Evolutionary conservation across 2,113 vertebrate genomes (phyloP).

Genomic region (Stigmatopora argus): DNA sequence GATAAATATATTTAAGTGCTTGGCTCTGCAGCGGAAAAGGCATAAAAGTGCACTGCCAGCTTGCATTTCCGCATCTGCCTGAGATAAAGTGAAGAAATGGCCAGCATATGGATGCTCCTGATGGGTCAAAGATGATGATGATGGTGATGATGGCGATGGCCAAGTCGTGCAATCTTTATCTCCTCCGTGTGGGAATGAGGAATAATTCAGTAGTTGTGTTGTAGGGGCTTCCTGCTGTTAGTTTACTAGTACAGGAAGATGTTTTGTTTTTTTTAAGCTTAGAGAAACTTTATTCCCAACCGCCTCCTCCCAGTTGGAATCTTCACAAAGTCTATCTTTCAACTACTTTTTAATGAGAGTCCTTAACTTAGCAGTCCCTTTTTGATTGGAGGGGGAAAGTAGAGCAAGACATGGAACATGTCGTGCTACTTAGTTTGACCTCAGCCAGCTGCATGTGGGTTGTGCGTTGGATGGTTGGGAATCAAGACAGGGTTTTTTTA

Average conservation of each 20-base stretch:
- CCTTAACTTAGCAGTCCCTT: background rate
- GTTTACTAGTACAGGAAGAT: conserved; percentile 31
- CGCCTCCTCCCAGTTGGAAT: conserved; percentile 1
- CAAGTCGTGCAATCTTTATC: conserved; percentile 40
- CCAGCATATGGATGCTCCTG: conserved; percentile 14
- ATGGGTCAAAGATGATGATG: conserved; percentile 15
- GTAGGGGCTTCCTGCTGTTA: conserved; percentile 28
- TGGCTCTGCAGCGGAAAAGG: background rate
- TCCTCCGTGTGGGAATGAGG: conserved; percentile 12
- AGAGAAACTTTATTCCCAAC: conserved; percentile 28
- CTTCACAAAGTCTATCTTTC: conserved; percentile 6
- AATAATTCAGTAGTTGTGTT: conserved; percentile 31
- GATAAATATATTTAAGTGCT: background rate
- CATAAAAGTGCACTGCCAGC: background rate
- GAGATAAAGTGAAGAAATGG: conserved; percentile 17
- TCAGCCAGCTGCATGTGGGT: background rate
- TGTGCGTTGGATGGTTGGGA: background rate
- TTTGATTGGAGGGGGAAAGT: background rate
- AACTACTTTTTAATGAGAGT: conserved; percentile 3
- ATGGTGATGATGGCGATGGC: conserved; percentile 33
- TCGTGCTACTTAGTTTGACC: background rate
- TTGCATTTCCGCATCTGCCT: conserved; percentile 26
- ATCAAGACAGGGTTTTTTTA: background rate
- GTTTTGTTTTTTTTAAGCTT: conserved; percentile 28
- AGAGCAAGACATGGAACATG: background rate